Evolutionary conservation across 2,888 invertebrate genomes (phyloP).

Genomic region (Drosophila sordidula): DNA sequence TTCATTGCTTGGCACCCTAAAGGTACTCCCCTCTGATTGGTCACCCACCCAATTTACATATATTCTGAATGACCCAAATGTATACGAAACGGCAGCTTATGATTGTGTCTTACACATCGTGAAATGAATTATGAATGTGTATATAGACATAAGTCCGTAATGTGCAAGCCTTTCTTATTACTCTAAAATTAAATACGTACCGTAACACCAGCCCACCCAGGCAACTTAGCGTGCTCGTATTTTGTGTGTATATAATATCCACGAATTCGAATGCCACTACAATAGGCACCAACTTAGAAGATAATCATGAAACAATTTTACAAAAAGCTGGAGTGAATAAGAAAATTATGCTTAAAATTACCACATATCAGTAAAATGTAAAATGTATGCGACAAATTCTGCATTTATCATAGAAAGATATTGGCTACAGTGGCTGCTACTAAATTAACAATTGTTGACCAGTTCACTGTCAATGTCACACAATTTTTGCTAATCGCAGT

Average conservation of each 20-base stretch:
- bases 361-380: too few species aligned
- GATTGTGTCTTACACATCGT: slow-evolving; percentile 57
- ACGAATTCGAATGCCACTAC: background rate
- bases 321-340: too few species aligned
- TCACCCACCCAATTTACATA: slow-evolving; percentile 46
- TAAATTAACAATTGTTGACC: slow-evolving; percentile 36
- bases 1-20: slow-evolving; percentile 8
- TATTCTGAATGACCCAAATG: slow-evolving; percentile 8
- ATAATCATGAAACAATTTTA: too few species aligned
- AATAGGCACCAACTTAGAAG: too few species aligned
- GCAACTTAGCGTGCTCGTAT: too few species aligned
- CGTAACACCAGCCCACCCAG: too few species aligned
- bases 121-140: slow-evolving; percentile 45
- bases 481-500: slow-evolving; percentile 12
- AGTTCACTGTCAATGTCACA: slow-evolving; percentile 14
- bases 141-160: background rate
- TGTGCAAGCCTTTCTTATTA: background rate
- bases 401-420: too few species aligned
- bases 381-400: too few species aligned
- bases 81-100: slow-evolving; percentile 21
- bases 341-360: too few species aligned
- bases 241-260: too few species aligned
- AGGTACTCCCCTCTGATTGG: background rate
- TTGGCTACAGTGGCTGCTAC: too few species aligned
- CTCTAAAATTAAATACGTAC: too few species aligned